Evolutionary conservation across 2,797 vertebrate species (phyloP), one percentile per base, ranked within the genome.

Genomic region (Brachyrhaphis roseni): DNA sequence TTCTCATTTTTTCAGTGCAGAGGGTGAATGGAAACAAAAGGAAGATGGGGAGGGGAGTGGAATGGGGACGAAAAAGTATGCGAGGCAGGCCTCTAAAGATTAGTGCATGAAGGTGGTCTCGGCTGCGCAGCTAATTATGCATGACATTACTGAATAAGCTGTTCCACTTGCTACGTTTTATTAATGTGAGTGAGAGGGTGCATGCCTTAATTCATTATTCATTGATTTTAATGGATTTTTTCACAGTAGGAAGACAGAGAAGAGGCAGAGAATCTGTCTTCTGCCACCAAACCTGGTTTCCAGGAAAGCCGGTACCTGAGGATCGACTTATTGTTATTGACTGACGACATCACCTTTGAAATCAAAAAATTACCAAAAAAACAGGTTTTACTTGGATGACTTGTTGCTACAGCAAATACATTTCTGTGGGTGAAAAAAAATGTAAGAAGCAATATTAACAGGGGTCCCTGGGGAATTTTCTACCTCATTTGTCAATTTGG

Each of bases 121-220:
- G 90, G 89, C 89, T 85, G 88, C 86, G 76, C 79, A 26, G 89
- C 91, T 93, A 93, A 93, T 94, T 93, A 90, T 84, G 88, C 81
- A 79, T 93, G 90, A 93, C 91, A 92, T 92, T 91, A 90, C 90
- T 91, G 92, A 92, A 93, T 93, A 93, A 93, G 91, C 90, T 92
- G 92, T 93, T 93, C 89, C 80, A 75, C 88, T 93, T 93, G 92
- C 89, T 93, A 93, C 90, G 90, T 93, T 92, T 93, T 91, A 93
- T 93, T 92, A 93, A 93, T 86, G 85, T 82, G 91, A 91, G 90
- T 82, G 84, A 93, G 90, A 86, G 87, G 83, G 83, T 72, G 78
- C 86, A 86, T 15, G 70, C 88, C 89, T 88, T 91, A 87, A 91
- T 92, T 92, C 84, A 90, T 92, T 92, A 92, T 93, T 92, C 89